phyloP scores from a whole-genome alignment of 2,888 invertebrate genomes.

The Torymus tubicola region DNA sequence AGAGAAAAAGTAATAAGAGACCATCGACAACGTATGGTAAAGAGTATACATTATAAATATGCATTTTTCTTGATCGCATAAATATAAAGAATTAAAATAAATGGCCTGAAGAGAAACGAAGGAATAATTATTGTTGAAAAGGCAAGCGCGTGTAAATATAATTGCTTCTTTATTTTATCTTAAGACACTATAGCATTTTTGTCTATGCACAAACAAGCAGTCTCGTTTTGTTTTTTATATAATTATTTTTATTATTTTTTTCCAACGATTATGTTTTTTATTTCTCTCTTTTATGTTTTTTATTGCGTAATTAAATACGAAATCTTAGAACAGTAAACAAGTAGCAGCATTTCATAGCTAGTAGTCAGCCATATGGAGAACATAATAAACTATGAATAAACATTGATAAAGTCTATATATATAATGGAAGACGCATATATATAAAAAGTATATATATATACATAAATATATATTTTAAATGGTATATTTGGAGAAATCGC shows the following conservation, averaged over 20 bases:
- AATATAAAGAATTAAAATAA: conserved; percentile 30
- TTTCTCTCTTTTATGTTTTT: conserved; percentile 55
- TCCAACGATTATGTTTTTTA: conserved; percentile 54
- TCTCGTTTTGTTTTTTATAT: conserved; percentile 45
- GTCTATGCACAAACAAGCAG: conserved; percentile 55
- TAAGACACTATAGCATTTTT: conserved; percentile 55
- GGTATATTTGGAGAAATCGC: conserved; percentile 68
- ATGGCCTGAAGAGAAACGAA: conserved; percentile 45
- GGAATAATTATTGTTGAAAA: conserved; percentile 42
- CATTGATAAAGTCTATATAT: conserved; percentile 67
- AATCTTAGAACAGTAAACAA: conserved; percentile 60
- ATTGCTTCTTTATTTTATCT: conserved; percentile 53
- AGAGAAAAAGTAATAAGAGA: conserved; percentile 39
- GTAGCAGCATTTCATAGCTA: conserved; percentile 69
- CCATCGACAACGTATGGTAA: conserved; percentile 18
- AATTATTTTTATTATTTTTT: conserved; percentile 57
- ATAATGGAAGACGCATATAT: conserved; percentile 65
- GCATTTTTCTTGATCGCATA: conserved; percentile 40
- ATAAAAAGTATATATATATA: conserved; percentile 63
- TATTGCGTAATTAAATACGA: conserved; percentile 52
- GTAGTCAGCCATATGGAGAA: conserved; percentile 73
- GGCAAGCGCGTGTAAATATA: conserved; percentile 55
- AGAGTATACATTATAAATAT: conserved; percentile 13
- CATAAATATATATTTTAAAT: conserved; percentile 71
- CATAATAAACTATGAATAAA: conserved; percentile 71